Conservation (phyloP, 1,140 invertebrate species). For the Phenacoccus solenopsis region DNA sequence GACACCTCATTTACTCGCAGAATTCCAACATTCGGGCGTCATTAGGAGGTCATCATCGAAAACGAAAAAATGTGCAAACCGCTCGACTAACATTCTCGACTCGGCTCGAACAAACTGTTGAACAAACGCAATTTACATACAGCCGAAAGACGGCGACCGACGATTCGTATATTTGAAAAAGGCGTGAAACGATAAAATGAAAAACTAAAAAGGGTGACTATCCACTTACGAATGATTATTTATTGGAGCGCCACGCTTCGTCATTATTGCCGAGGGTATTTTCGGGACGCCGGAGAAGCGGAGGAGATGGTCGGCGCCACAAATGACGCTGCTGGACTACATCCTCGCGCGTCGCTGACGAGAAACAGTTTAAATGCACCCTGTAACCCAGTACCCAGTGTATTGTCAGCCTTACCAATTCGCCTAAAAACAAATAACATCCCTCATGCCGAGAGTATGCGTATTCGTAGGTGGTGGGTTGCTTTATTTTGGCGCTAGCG, state of each 20-base stretch:
- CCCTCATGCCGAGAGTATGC: no score
- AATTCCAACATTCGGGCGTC: no score
- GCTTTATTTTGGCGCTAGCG: not conserved
- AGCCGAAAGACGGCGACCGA: no score
- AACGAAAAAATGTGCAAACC: no score
- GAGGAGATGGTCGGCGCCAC: not conserved
- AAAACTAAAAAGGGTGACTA: not conserved
- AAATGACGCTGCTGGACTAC: not conserved
- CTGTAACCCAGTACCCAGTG: no score
- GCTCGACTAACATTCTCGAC: no score
- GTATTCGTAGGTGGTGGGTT: not conserved
- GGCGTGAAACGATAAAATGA: not conserved
- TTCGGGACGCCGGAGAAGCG: not conserved
- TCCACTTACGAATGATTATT: slow-evolving; percentile 2
- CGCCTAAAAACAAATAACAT: not conserved
- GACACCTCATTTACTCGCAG: no score
- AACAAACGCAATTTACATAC: no score
- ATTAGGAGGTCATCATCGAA: no score
- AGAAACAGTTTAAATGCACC: not conserved
- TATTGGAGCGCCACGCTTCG: not conserved
- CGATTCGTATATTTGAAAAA: not conserved
- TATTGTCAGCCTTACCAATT: not conserved
- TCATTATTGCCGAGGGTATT: not conserved
- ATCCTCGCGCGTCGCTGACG: not conserved
- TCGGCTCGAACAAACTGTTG: no score